Conservation (phyloP, 2,888 invertebrate species). For the Hyles lineata region DNA sequence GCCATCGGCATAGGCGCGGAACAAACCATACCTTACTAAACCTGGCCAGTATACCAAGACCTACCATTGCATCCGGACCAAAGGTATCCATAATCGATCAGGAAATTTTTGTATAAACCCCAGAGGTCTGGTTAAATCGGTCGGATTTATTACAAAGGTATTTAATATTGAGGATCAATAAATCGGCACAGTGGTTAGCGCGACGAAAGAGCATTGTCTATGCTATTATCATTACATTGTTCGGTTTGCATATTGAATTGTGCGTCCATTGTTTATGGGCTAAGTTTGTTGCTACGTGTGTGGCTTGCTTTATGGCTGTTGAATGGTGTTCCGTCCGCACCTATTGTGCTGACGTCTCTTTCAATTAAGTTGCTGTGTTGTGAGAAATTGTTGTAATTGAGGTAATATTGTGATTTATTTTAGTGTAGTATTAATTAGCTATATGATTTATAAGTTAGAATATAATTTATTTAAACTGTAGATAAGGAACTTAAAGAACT, state of each 20-base stretch:
- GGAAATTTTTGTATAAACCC: slow-evolving; percentile 45
- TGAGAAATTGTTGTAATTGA: not conserved
- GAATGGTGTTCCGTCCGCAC: slow-evolving; percentile 29
- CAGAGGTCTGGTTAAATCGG: slow-evolving; percentile 58
- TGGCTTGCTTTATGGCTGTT: slow-evolving; percentile 52
- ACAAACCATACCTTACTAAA: slow-evolving; percentile 56
- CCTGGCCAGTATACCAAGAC: slow-evolving; percentile 52
- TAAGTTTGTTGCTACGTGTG: slow-evolving; percentile 71
- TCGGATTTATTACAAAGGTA: slow-evolving; percentile 70
- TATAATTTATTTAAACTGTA: no score
- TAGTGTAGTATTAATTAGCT: not conserved
- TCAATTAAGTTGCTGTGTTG: slow-evolving; percentile 16
- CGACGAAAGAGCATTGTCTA: slow-evolving; percentile 82
- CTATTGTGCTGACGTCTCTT: slow-evolving; percentile 36
- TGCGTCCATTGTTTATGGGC: slow-evolving; percentile 79
- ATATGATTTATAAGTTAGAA: not conserved
- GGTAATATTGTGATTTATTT: not conserved
- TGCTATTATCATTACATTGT: slow-evolving; percentile 81
- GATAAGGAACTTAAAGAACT: no score
- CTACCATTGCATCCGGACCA: slow-evolving; percentile 46
- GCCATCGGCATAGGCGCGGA: slow-evolving; percentile 70
- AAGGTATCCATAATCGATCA: slow-evolving; percentile 37
- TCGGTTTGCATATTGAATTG: slow-evolving; percentile 82
- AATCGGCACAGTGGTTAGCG: slow-evolving; percentile 80
- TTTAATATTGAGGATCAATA: slow-evolving; percentile 77